Base-by-base conservation (phyloP, 2,888 invertebrate species). In the Adelognathus sp. region DNA sequence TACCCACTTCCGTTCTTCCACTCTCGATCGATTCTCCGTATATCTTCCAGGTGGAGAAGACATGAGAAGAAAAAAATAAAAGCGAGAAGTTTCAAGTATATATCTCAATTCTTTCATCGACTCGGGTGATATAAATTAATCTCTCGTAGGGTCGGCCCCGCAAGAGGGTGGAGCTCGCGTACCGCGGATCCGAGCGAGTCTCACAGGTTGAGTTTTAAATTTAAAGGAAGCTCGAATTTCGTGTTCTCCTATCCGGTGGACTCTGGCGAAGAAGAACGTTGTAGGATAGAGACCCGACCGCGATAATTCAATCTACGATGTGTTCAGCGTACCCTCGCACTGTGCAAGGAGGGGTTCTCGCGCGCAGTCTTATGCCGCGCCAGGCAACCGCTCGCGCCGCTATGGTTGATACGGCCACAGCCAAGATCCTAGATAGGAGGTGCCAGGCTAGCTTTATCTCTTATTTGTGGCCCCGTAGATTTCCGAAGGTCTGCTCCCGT, bases 381-480 rank as follows among this genome's bases (percentile, higher is more conserved):
- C n/a, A n/a, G 67, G 63, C 64, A 31, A 79, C 61, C 67, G n/a
- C n/a, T n/a, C 52, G 11, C 33, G 69, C 64, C 54, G n/a, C n/a
- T n/a, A n/a, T n/a, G 75, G 63, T 71, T 79, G 83, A 82, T 82
- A 83, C 74, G 58, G 72, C 75, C 39, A 36, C 61, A 76, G 81
- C 66, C 81, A 76, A 84, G 85, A 86, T 86, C 78, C 81, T 54
- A 86, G 88, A 88, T 88, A 86, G 81, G 73, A 81, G 81, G 80
- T 80, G 84, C 82, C 85, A 79, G 83, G 64, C 73, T 74, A 83
- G 82, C 83, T 84, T 88, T 88, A 87, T 88, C 88, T 86, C 85
- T 86, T 87, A 86, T 88, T 88, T 86, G 86, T 87, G 83, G 84
- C 83, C 79, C 76, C 82, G 85, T 87, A 84, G 86, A 88, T 86